phyloP scores from a whole-genome alignment of 2,888 invertebrate genomes.

The Paralinhomoeus sp. region DNA sequence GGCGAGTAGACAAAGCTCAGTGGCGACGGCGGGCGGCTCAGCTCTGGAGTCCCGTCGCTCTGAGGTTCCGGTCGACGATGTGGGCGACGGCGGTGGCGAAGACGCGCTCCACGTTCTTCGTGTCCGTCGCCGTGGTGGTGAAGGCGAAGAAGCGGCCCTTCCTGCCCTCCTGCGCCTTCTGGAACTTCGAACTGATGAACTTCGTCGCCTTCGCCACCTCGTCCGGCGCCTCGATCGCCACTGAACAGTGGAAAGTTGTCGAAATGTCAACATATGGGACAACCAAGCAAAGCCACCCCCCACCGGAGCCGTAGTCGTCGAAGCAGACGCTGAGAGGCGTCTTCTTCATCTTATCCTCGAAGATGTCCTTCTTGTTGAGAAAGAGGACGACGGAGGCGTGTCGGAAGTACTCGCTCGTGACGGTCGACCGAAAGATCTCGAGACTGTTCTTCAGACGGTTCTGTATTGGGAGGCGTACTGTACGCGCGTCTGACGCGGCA shows the following conservation, averaged over 20 bases:
- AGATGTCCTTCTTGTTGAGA: conserved; percentile 22
- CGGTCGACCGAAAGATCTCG: conserved; percentile 20
- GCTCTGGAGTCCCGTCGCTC: conserved; percentile 12
- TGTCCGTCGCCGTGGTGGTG: conserved; percentile 26
- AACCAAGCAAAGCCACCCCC: too few relatives aligned
- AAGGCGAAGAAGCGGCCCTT: conserved; percentile 12
- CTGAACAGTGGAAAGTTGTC: too few relatives aligned
- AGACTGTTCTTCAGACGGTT: conserved; percentile 18
- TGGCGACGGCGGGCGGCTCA: too few relatives aligned
- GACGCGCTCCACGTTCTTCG: conserved; percentile 20
- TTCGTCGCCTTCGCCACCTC: conserved; percentile 17
- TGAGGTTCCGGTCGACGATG: conserved; percentile 12
- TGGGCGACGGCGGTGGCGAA: conserved; percentile 13
- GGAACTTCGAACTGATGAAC: conserved; percentile 23
- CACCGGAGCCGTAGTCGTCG: too few relatives aligned
- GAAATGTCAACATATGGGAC: too few relatives aligned
- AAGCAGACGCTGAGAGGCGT: conserved; percentile 16
- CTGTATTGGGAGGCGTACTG: conserved; percentile 13
- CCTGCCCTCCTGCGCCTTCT: conserved; percentile 19
- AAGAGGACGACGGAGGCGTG: conserved; percentile 26
- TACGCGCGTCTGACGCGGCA: neutral
- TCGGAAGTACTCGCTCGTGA: conserved; percentile 23
- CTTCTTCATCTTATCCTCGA: conserved; percentile 21
- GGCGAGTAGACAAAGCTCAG: too few relatives aligned
- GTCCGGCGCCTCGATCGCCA: conserved; percentile 8